Base-by-base conservation (phyloP, 1,140 invertebrate genomes). In the Drosophila arizonae region DNA sequence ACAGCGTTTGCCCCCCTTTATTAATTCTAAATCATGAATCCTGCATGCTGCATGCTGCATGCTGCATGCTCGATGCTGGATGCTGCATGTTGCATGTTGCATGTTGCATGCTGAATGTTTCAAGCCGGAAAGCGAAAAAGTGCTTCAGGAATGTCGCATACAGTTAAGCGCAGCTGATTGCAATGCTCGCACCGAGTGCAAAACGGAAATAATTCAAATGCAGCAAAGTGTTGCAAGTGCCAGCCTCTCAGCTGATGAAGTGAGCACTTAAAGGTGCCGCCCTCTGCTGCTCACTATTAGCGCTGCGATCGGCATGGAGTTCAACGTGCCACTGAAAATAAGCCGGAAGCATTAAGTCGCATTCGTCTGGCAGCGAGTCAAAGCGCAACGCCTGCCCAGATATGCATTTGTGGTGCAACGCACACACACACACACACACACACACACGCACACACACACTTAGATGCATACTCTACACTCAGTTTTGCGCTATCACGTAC, bases 1-100 rank as follows among this genome's bases (percentile, higher is more conserved):
- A 24, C 56, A 76, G 55, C 43, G 60, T 58, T 58, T 56, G 11
- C 21, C 72, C 63, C 71, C 76, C 69, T 79, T 82, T 88, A 87
- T 87, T 87, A 88, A 87, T 88, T 87, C 82, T 87, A 87, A 87
- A 88, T 87, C 79, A 79, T 75, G 43, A 2, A 55, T 55, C 2
- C 28, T 30, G 28, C 46, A 36, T 36, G 71, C 67, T 56, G 56
- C 66, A 45, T 58, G 41, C n/a, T n/a, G 41, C 43, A 45, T 15
- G 43, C n/a, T 45, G 43, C 13, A 45, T 45, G 41, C 41, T 43
- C 17, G 17, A 54, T 54, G 15, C 30, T 65, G 55, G 3, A 28
- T 28, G 28, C 28, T 30, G 28, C 46, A 33, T 33, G 71, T 67
- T 56, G 51, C 66, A 45, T 58, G 41, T n/a, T n/a, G 41, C 41